These are phyloP conservation scores for Corythornis madagascariensis DNA, from an alignment of 2,113 vertebrate species.

Conservation along the genomic window DNA sequence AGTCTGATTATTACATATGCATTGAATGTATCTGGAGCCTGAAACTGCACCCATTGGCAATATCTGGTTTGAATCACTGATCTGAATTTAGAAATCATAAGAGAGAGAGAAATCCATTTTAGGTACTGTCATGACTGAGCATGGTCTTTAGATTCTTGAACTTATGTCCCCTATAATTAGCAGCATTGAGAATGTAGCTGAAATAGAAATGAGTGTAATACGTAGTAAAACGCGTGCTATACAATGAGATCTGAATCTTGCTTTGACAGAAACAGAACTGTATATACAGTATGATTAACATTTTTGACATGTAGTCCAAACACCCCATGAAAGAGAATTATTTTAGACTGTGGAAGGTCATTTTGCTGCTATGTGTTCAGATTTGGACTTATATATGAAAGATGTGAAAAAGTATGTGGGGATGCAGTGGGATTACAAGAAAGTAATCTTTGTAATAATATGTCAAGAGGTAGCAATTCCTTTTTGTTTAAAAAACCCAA, in stretches of 20 bases:
- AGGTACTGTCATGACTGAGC: neutral
- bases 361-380: neutral
- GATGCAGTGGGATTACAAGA: neutral
- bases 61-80: neutral
- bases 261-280: neutral
- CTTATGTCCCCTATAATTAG: neutral
- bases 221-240: neutral
- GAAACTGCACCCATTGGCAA: neutral
- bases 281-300: neutral
- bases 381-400: neutral
- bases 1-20: neutral
- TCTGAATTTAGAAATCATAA: neutral
- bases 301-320: slow-evolving; percentile 22
- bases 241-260: neutral
- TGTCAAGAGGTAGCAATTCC: no score
- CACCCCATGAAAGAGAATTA: neutral
- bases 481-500: no score
- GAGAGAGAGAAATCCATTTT: neutral
- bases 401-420: neutral
- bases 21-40: neutral
- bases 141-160: neutral
- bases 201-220: neutral
- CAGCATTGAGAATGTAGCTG: neutral
- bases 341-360: neutral
- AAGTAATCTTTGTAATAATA: neutral